Percentiles rank a stretch among this genome's conserved stretches.
Evolutionary conservation across 1,140 invertebrate species (phyloP).

Genomic region (Anastrepha ludens): DNA sequence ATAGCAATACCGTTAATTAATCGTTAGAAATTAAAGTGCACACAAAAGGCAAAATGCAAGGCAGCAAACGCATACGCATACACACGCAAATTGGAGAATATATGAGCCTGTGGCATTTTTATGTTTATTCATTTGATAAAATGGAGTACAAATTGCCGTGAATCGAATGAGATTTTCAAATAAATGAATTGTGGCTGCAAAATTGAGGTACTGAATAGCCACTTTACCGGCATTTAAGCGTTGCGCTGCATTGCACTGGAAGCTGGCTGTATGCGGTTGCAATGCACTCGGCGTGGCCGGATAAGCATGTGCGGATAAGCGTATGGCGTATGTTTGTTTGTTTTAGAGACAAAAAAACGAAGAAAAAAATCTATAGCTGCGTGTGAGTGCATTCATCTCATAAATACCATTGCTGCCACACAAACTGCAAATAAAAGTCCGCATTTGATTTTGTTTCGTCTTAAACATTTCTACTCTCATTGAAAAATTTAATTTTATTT

Average conservation of each 20-base stretch:
- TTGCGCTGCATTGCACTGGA: not conserved
- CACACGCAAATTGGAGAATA: not conserved
- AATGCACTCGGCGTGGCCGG: not conserved
- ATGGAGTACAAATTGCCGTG: not conserved
- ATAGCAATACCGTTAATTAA: not conserved
- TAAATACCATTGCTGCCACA: too few species aligned
- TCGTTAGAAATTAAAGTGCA: not conserved
- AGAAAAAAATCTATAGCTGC: too few species aligned
- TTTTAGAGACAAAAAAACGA: too few species aligned
- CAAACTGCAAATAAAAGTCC: too few species aligned
- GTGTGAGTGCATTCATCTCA: not conserved
- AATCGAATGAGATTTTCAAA: not conserved
- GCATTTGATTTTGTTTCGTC: too few species aligned
- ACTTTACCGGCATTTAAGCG: not conserved
- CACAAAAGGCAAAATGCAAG: slow-evolving; percentile 1
- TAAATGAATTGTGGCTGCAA: not conserved
- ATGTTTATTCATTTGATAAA: not conserved
- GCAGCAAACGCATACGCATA: not conserved
- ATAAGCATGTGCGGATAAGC: not conserved
- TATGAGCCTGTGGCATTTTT: not conserved
- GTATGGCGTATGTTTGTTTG: too few species aligned
- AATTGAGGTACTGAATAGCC: not conserved
- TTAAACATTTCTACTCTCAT: too few species aligned
- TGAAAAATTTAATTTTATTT: too few species aligned
- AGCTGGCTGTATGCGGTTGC: not conserved